phyloP scores from a whole-genome alignment of 53 echinoderm and acorn worm genomes.

The Echinarachnius parma region DNA sequence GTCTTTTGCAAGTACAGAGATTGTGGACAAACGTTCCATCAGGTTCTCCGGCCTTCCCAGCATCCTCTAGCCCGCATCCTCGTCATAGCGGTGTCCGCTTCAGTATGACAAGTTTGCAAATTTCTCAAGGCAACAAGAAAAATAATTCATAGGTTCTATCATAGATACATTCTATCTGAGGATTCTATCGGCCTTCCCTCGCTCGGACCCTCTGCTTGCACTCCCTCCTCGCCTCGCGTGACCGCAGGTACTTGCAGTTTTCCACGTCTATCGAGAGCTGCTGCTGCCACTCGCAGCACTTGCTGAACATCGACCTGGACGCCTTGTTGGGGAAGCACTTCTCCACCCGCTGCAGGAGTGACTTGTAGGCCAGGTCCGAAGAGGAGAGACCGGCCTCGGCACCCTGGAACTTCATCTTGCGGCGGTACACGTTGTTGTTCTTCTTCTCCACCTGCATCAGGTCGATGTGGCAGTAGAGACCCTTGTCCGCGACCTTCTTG shows the following conservation, averaged over 20 bases:
- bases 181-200: too few relatives aligned
- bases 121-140: too few relatives aligned
- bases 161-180: too few relatives aligned
- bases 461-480: constrained; percentile 72
- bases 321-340: constrained; percentile 77
- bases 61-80: too few relatives aligned
- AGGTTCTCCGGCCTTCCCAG: too few relatives aligned
- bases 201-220: constrained; percentile 48
- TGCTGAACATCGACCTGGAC: constrained; percentile 81
- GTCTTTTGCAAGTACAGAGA: too few relatives aligned
- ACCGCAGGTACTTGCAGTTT: constrained; percentile 58
- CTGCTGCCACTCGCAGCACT: constrained; percentile 86
- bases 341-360: constrained; percentile 72
- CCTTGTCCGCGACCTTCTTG: constrained; percentile 71
- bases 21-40: too few relatives aligned
- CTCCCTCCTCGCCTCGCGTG: constrained; percentile 52
- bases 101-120: too few relatives aligned
- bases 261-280: constrained; percentile 51
- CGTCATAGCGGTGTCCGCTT: too few relatives aligned
- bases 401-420: constrained; percentile 85
- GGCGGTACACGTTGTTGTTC: constrained; percentile 80
- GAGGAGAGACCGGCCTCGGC: constrained; percentile 27
- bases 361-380: constrained; percentile 61
- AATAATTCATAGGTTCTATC: too few relatives aligned
- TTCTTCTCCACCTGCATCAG: constrained; percentile 82